Base-by-base conservation (phyloP, 2,888 invertebrate species). In the Phyto melanocephala region DNA sequence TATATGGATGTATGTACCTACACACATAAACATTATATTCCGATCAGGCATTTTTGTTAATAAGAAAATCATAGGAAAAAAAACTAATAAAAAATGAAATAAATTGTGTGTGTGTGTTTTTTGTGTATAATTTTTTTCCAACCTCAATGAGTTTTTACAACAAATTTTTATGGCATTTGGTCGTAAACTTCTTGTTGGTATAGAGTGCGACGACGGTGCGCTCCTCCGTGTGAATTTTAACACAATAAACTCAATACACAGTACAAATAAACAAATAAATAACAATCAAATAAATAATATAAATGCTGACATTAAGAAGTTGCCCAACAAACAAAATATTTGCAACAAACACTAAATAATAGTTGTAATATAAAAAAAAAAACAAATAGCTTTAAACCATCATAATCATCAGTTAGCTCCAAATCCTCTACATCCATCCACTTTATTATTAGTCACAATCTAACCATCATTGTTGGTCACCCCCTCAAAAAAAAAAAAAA, bases 151-250 rank as follows among this genome's bases (percentile, higher is more conserved):
- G 87, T 88, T 90, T 90, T 90, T 89, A 90, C 89, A 89, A 88
- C 89, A 90, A 89, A 88, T 84, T 90, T 91, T 91, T 90, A 91
- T 91, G 90, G 90, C 91, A 91, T 90, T 91, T 89, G 90, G 90
- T 90, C 91, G 88, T 91, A 91, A 91, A 91, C 91, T 90, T 89
- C 90, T 88, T 89, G 89, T 89, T 89, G 87, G 89, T 88, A 87
- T 89, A 87, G 88, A 88, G 89, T 76, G 82, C 79, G 63, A 68
- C 60, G 75, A 76, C 89, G 88, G 88, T 87, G 87, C 87, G 86
- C 86, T 87, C 84, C 86, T 77, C 81, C 78, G 88, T 86, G 87
- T 87, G 88, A 87, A 86, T 83, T 86, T 84, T 85, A 79, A 75
- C 79, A 82, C 67, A 80, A 67, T 71, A 77, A 83, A 79, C 35